Evolutionary conservation across 2,888 invertebrate genomes (phyloP), one percentile per base, ranked within the genome.

Genomic region (Resseliella maxima): DNA sequence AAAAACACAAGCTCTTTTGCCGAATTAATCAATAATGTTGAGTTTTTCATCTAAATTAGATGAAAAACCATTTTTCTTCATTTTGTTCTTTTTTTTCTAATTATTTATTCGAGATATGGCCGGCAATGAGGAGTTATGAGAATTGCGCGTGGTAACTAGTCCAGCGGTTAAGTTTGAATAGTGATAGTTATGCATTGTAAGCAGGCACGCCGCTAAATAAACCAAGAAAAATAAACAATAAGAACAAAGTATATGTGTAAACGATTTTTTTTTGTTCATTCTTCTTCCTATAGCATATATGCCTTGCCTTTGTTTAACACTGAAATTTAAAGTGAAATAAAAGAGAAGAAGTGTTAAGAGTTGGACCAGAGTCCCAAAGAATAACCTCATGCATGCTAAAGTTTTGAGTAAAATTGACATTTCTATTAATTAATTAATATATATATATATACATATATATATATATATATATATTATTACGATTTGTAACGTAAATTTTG

Each of bases 41-140:
- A 72, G 31, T 72, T 72, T 72, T 72, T 72, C 72, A 72, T 72
- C 72, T 72, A 72, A 72, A 72, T 72, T 72, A 72, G 72, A 72
- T 72, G 72, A 72, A 31, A 31, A 72, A 72, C 3, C 6, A 8
- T 50, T 21, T 59, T 24, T 24, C 59, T 24, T 59, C 10, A 24
- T 24, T 6, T 10, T 24, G 59, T 24, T 24, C 3, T 15, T 31
- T 72, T 0, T 72, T 31, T 35, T 31, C 59, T 24, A 6, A 15
- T 24, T 59, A 72, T 72, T 72, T 72, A 72, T 72, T 72, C 72
- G 31, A 72, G 24, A 59, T 59, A 72, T 31, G 72, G 72, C 15
- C 31, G 72, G 72, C 72, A 31, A 72, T 24, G 24, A 59, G 59
- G 72, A 15, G 27, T 24, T 59, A 31, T 12, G 31, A 15, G 31